Evolutionary conservation across 2,113 vertebrate genomes (phyloP), one percentile per base, ranked within the genome.

Genomic region (Alligator sinensis): DNA sequence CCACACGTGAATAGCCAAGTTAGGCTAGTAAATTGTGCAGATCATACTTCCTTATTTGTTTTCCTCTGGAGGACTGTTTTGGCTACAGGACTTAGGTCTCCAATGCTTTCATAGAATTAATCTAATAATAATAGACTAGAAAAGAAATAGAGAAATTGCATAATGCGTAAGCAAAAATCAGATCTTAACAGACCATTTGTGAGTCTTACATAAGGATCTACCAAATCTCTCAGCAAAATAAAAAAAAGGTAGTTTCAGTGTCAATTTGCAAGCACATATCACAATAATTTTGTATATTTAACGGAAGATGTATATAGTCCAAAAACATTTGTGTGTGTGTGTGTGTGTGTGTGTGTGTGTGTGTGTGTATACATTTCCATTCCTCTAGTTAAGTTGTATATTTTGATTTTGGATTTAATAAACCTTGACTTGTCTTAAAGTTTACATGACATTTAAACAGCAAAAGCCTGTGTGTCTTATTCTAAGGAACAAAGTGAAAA

Each of bases 381-480:
- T 80, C 61, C 25, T 88, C 91, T 80, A 87, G 58, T 47, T 47
- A 93, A 77, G 83, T 86, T 30, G 78, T 79, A 3, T 19, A 30
- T 70, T 81, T 77, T 16, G 7, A 72, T 81, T 92, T 81, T 93
- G 10, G 77, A 38, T 18, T 47, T 92, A 28, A 60, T 77, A 77
- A 92, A 60, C 58, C 77, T 38, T 77, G 25, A 2, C 4, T 64
- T 88, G 74, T 80, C 79, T 63, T 91, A 18, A 81, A 89, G 75
- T 86, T 87, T 75, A 61, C 64, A 22, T 70, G 75, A 88, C 30
- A 72, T 93, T 92, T 11, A 77, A 92, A 58, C 94, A 92, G 63
- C 62, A 88, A 70, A 5, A 79, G 78, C 58, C 34, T 89, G 80
- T 74, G 9, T 17, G 27, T 22, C 77, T 28, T 1, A 19, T 72